phyloP scores from a whole-genome alignment of 1,140 invertebrate species.

The Eumaeus atala region DNA sequence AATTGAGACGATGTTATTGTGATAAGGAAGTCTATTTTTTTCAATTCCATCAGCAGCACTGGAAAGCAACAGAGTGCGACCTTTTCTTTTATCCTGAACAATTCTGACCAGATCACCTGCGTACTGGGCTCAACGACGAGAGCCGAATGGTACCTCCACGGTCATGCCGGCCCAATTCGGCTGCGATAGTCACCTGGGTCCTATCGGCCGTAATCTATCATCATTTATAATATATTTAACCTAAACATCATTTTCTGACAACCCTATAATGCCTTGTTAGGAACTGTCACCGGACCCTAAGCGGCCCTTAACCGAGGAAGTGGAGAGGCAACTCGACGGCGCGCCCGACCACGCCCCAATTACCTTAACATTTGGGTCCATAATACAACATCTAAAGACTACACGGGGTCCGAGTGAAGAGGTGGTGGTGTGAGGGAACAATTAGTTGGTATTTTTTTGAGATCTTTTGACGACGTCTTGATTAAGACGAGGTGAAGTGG shows the following conservation, averaged over 20 bases:
- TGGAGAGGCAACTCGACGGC: background rate
- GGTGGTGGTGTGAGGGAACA: constrained; percentile 21
- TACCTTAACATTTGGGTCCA: constrained; percentile 9
- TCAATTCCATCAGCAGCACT: no score
- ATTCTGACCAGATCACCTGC: no score
- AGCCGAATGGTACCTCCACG: no score
- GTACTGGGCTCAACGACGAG: no score
- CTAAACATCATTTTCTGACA: background rate
- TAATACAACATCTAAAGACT: background rate
- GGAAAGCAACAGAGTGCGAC: no score
- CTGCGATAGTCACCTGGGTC: no score
- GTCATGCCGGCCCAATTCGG: no score
- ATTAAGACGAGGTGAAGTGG: constrained; percentile 14
- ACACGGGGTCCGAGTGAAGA: background rate
- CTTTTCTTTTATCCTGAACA: no score
- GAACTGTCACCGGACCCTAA: constrained; percentile 26
- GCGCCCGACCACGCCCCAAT: background rate
- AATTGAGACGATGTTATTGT: no score
- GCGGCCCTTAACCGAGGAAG: constrained; percentile 16
- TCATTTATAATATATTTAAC: background rate
- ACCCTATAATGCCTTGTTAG: constrained; percentile 26
- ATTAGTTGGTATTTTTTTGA: constrained; percentile 20
- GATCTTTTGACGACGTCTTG: constrained; percentile 25
- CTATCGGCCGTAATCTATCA: no score
- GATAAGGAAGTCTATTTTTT: no score